These are phyloP conservation scores for Drosophila leonis DNA, from an alignment of 2,888 invertebrate genomes.

Conservation along the genomic window DNA sequence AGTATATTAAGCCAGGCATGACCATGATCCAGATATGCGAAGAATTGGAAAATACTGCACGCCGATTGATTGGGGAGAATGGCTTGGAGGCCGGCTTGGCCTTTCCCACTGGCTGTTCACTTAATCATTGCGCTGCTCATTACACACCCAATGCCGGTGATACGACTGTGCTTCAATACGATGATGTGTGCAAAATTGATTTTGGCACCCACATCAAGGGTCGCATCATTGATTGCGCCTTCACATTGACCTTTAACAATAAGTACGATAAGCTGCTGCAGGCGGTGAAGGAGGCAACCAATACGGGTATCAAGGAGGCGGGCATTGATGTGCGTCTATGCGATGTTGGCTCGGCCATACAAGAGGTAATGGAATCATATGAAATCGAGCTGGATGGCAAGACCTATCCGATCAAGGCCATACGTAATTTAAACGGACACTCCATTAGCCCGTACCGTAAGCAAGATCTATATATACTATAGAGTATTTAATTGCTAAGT, in stretches of 20 bases:
- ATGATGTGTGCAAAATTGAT: conserved; percentile 99
- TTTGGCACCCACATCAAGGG: conserved; percentile 99
- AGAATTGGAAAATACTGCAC: conserved; percentile 96
- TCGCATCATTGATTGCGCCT: conserved; percentile 99
- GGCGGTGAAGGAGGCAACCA: conserved; percentile 99
- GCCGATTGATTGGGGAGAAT: conserved; percentile 96
- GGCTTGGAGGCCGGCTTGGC: conserved; percentile 97
- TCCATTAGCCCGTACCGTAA: conserved; percentile 99
- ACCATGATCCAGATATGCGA: conserved; percentile 99
- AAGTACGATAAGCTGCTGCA: conserved; percentile 97
- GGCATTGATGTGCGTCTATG: conserved; percentile 99
- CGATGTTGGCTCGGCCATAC: conserved; percentile 98
- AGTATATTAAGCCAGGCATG: conserved; percentile 99
- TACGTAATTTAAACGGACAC: conserved; percentile 99
- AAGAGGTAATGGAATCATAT: conserved; percentile 99
- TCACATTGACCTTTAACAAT: conserved; percentile 98
- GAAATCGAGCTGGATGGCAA: conserved; percentile 99
- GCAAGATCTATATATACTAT: conserved; percentile 67
- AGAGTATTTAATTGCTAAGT: neutral
- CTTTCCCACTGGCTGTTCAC: conserved; percentile 99
- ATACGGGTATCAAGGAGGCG: conserved; percentile 97
- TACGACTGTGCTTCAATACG: conserved; percentile 95
- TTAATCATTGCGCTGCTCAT: conserved; percentile 99
- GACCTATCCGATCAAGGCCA: conserved; percentile 97
- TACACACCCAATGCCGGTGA: conserved; percentile 99